Conservation (phyloP, 2,888 invertebrate species). For the Acanthopleura granulata region DNA sequence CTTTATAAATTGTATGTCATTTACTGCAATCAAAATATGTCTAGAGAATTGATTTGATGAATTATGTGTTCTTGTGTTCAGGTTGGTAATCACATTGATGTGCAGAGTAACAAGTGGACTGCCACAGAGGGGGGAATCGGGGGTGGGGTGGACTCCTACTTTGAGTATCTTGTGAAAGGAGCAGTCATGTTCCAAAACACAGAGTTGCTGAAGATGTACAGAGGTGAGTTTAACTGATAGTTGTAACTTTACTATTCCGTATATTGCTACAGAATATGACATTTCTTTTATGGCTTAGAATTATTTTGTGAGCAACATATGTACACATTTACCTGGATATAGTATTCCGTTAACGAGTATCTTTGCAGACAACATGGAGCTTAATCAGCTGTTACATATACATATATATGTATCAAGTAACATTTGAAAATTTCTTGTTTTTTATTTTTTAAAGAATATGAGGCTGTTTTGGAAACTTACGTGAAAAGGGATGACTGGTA, state of each 20-base stretch:
- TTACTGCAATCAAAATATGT: no score
- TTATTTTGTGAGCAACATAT: not conserved
- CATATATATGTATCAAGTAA: no score
- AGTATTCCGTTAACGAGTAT: no score
- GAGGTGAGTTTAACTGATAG: conserved; percentile 69
- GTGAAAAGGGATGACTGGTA: conserved; percentile 97
- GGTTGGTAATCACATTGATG: conserved; percentile 97
- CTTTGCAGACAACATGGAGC: no score
- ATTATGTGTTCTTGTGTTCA: conserved; percentile 63
- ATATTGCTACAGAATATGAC: not conserved
- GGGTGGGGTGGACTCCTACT: conserved; percentile 94
- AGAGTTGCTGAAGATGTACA: conserved; percentile 91
- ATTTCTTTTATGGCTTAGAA: not conserved
- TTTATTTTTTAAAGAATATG: conserved; percentile 67
- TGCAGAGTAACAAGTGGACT: conserved; percentile 95
- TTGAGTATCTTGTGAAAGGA: conserved; percentile 98
- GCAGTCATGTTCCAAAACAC: conserved; percentile 91
- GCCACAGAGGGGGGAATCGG: conserved; percentile 97
- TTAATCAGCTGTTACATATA: no score
- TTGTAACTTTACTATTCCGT: no score
- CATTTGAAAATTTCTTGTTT: no score
- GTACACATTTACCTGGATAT: no score
- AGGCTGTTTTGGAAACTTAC: conserved; percentile 70
- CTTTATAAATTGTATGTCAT: no score
- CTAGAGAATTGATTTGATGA: no score